Base-by-base conservation (phyloP, 2,113 vertebrate genomes). In the Falco punctatus region DNA sequence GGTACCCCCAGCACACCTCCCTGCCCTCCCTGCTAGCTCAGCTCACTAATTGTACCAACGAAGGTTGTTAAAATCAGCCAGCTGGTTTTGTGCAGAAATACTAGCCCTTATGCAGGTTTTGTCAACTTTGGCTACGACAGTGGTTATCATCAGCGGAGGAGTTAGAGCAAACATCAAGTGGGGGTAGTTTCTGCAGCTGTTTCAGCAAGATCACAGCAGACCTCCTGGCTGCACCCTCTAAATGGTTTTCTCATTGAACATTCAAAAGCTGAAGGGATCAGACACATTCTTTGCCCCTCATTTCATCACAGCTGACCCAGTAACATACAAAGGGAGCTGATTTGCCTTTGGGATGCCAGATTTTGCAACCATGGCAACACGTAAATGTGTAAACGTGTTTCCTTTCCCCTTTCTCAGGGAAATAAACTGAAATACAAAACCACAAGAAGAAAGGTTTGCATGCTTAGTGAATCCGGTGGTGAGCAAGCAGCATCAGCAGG, bases 271-370 rank as follows among this genome's bases (percentile, higher is more conserved):
- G 90, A 86, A 69, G 72, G 64, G 48, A 55, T 94, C 82, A 70
- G 67, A 33, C 70, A 51, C 64, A n/a, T 78, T 67, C 67, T 58
- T 84, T 17, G 26, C 65, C 75, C 64, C 33, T 84, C 62, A 4
- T 58, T 86, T 59, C 72, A 71, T 73, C 83, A 22, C 89, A 66
- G 69, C 86, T 90, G 86, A 88, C 88, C 88, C 86, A 81, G 28
- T 32, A 84, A 67, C 69, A 64, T 11, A 81, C 86, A 92, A 81
- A 90, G 69, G 88, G 80, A 83, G 57, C 32, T 35, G 69, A 48
- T 81, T 81, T 86, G 38, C 89, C 73, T 78, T 86, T 42, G 32
- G 75, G 86, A 95, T 64, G 59, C 33, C 83, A 27, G 38, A 10
- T 55, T 87, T 92, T 75, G 73, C 87, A 94, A 52, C 84, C 49